Conservation (phyloP, 2,888 invertebrate species). For the Cybosia mesomella region DNA sequence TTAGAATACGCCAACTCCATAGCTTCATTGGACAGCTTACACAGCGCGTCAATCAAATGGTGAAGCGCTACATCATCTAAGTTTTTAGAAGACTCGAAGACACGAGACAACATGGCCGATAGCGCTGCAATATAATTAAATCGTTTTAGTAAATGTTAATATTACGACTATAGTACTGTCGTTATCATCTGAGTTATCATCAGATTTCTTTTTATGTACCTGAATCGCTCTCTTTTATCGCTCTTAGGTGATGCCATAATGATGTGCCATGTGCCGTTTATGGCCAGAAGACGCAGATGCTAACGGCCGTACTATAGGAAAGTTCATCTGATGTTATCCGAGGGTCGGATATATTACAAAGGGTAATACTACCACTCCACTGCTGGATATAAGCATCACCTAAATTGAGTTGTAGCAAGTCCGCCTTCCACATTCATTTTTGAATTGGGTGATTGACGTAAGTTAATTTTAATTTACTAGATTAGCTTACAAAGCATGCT, state of each 20-base stretch:
- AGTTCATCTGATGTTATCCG: not conserved
- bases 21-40: conserved; percentile 98
- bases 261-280: not conserved
- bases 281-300: not conserved
- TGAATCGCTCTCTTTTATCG: not conserved
- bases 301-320: not conserved
- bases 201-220: no score
- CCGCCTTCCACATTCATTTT: no score
- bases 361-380: no score
- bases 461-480: no score
- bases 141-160: not conserved
- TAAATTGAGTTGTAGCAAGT: no score
- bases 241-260: not conserved
- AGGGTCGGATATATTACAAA: not conserved
- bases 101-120: conserved; percentile 95
- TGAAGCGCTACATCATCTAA: conserved; percentile 97
- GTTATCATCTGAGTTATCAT: not conserved
- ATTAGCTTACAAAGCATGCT: no score
- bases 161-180: not conserved
- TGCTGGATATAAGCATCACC: no score
- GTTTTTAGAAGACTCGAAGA: conserved; percentile 98
- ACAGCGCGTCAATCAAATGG: conserved; percentile 98
- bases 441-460: no score
- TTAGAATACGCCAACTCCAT: conserved; percentile 99
- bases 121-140: conserved; percentile 81